Conservation (phyloP, 2,113 vertebrate species). For the Gnathochromis pfefferi region DNA sequence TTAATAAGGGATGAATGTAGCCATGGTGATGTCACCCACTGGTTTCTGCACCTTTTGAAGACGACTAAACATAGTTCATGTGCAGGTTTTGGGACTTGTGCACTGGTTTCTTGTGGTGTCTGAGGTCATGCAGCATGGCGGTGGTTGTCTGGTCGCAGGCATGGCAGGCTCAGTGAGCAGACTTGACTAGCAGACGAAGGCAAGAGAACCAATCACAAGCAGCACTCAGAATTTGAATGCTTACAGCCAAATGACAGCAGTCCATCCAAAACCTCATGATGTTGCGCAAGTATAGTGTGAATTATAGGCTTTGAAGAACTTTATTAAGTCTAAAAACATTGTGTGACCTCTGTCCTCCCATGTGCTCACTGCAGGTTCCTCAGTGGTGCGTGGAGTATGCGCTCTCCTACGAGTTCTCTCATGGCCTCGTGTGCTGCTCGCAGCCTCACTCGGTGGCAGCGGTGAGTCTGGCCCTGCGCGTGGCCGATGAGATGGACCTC, state of each 20-base stretch:
- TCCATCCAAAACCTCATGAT: not conserved
- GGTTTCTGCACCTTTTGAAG: not conserved
- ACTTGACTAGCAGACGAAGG: not conserved
- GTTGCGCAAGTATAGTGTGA: not conserved
- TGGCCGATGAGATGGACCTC: conserved; percentile 97
- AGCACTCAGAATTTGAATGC: not conserved
- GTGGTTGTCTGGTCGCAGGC: not conserved
- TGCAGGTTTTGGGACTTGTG: not conserved
- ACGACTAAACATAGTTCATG: not conserved
- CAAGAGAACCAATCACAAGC: not conserved
- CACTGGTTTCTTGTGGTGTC: not conserved
- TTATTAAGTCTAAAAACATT: not conserved
- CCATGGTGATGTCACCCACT: not conserved
- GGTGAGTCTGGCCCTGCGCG: conserved; percentile 81
- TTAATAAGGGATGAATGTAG: not conserved
- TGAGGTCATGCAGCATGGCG: not conserved
- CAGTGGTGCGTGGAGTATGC: conserved; percentile 94
- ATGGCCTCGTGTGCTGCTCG: conserved; percentile 83
- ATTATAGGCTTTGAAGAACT: not conserved
- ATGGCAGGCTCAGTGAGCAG: not conserved
- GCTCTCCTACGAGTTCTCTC: conserved; percentile 78
- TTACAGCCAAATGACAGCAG: not conserved
- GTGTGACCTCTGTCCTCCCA: not conserved
- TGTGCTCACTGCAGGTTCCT: conserved; percentile 75
- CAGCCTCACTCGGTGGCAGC: conserved; percentile 84